These are phyloP conservation scores for Helicoverpa armigera DNA, from an alignment of 1,140 invertebrate genomes.

Conservation along the genomic window DNA sequence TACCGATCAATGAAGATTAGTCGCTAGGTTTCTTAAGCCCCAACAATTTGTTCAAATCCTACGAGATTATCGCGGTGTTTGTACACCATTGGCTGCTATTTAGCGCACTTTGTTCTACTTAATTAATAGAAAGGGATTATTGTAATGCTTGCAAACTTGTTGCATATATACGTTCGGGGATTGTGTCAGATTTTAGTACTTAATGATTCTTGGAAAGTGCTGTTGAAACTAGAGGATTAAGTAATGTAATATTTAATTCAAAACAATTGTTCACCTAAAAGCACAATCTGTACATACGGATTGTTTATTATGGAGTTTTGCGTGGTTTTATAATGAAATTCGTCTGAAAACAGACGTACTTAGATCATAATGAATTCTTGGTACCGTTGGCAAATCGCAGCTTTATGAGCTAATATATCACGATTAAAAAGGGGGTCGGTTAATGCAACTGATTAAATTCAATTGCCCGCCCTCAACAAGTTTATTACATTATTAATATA, in stretches of 20 bases:
- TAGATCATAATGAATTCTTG: no score
- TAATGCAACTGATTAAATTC: no score
- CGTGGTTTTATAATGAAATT: no score
- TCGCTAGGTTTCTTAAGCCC: neutral
- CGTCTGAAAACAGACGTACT: no score
- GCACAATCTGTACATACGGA: no score
- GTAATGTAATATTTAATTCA: neutral
- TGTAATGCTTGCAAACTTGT: conserved; percentile 39
- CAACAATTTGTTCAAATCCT: conserved; percentile 16
- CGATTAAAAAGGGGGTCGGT: no score
- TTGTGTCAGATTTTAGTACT: neutral
- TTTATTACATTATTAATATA: no score
- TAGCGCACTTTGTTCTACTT: conserved; percentile 21
- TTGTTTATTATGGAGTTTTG: no score
- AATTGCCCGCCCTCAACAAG: no score
- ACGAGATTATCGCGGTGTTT: conserved; percentile 25
- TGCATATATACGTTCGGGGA: conserved; percentile 9
- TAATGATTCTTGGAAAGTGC: neutral
- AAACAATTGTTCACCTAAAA: no score
- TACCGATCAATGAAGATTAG: conserved; percentile 24
- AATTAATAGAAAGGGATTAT: conserved; percentile 37
- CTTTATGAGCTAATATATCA: neutral
- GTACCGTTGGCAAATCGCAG: neutral
- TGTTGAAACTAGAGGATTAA: neutral
- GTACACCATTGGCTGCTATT: conserved; percentile 2